phyloP scores from a whole-genome alignment of 2,113 vertebrate genomes.

The Machaerirhynchus nigripectus region DNA sequence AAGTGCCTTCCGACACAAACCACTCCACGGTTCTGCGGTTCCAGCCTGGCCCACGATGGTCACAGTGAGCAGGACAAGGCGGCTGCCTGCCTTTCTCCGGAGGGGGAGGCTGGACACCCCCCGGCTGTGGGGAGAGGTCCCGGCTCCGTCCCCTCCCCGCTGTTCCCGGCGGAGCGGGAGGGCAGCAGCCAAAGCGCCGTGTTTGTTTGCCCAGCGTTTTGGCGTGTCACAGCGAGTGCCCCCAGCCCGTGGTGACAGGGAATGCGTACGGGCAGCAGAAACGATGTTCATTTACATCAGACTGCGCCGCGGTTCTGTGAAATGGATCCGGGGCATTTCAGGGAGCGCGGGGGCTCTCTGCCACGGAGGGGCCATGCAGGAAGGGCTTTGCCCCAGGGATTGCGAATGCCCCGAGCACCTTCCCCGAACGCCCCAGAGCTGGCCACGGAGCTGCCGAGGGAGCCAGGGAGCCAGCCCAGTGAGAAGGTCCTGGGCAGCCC shows the following conservation, averaged over 20 bases:
- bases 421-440: rapidly evolving
- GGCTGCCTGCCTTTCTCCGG: neutral
- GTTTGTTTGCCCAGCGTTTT: neutral
- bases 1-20: neutral
- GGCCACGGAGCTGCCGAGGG: neutral
- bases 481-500: no score
- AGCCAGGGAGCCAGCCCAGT: no score
- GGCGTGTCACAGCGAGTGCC: neutral
- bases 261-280: neutral
- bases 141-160: neutral
- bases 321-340: neutral
- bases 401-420: rapidly evolving
- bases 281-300: neutral
- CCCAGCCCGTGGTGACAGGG: neutral
- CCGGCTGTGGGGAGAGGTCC: neutral
- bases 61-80: rapidly evolving
- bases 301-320: neutral
- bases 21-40: rapidly evolving
- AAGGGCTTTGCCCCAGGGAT: neutral
- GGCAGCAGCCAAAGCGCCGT: neutral
- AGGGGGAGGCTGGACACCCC: neutral
- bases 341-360: neutral
- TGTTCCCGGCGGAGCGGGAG: neutral
- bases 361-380: rapidly evolving
- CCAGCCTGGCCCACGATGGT: rapidly evolving